Evolutionary conservation across 1,140 invertebrate genomes (phyloP).

Genomic region (Thrips palmi): DNA sequence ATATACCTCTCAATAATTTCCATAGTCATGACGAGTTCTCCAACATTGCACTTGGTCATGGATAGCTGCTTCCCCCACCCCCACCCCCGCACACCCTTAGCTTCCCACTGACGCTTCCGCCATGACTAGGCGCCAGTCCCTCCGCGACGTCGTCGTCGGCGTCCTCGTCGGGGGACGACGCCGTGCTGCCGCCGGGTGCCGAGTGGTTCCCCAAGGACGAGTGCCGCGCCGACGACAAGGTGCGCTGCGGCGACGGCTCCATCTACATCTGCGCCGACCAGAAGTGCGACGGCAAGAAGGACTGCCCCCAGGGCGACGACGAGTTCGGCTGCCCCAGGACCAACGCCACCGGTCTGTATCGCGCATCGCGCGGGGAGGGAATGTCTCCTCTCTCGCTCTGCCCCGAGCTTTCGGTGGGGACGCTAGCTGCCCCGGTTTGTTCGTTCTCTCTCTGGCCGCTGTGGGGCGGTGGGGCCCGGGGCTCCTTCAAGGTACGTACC

Average conservation of each 20-base stretch:
- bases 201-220: conserved; percentile 8
- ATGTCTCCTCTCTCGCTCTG: too few relatives aligned
- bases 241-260: conserved; percentile 23
- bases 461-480: too few relatives aligned
- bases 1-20: too few relatives aligned
- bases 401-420: too few relatives aligned
- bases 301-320: conserved; percentile 37
- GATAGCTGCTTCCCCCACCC: conserved; percentile 9
- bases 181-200: conserved; percentile 9
- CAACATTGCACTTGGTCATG: neutral
- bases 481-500: too few relatives aligned
- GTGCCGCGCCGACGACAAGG: conserved; percentile 33
- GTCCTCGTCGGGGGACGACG: conserved; percentile 1
- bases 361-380: too few relatives aligned
- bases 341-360: too few relatives aligned
- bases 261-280: conserved; percentile 29
- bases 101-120: conserved; percentile 20
- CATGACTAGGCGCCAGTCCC: conserved; percentile 2
- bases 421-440: too few relatives aligned
- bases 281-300: conserved; percentile 29
- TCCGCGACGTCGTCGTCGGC: conserved; percentile 9
- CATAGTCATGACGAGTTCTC: neutral
- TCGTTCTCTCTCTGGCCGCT: too few relatives aligned
- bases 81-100: conserved; percentile 12
- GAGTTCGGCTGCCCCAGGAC: conserved; percentile 29